Conservation (phyloP, 1,140 invertebrate species). For the Pseudomyrmex flavicornis region DNA sequence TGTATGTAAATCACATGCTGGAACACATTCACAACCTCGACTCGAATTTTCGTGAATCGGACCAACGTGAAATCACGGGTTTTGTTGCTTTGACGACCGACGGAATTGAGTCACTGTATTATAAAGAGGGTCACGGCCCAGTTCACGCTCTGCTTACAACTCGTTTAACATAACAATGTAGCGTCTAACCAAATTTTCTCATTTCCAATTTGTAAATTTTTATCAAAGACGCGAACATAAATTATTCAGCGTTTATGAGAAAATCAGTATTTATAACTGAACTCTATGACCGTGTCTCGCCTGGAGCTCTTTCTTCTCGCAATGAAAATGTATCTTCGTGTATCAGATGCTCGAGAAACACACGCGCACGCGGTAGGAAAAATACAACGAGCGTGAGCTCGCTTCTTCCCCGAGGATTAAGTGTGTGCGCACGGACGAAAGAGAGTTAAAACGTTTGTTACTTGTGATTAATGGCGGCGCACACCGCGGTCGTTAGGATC, state of each 20-base stretch:
- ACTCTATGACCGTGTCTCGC: background rate
- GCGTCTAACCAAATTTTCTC: background rate
- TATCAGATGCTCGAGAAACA: constrained; percentile 47
- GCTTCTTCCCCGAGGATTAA: constrained; percentile 44
- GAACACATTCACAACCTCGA: background rate
- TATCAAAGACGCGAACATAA: constrained; percentile 23
- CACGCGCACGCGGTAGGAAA: constrained; percentile 2
- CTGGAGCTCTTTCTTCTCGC: constrained; percentile 1
- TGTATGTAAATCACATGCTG: background rate
- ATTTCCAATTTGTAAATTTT: constrained; percentile 20
- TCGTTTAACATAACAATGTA: constrained; percentile 17
- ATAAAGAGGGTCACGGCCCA: constrained; percentile 18
- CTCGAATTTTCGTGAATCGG: background rate
- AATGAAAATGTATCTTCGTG: constrained; percentile 52
- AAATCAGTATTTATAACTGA: no score
- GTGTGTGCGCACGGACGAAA: constrained; percentile 29
- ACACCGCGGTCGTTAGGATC: constrained; percentile 63
- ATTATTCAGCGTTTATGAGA: constrained; percentile 26
- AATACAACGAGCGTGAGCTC: constrained; percentile 33
- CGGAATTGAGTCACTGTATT: constrained; percentile 2
- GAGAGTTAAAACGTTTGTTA: constrained; percentile 70
- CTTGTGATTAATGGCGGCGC: constrained; percentile 65
- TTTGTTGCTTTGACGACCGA: constrained; percentile 14
- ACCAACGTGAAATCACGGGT: no score
- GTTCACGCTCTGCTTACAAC: background rate